Evolutionary conservation across 2,797 vertebrate species (phyloP).

Genomic region (Pseudopleuronectes americanus): DNA sequence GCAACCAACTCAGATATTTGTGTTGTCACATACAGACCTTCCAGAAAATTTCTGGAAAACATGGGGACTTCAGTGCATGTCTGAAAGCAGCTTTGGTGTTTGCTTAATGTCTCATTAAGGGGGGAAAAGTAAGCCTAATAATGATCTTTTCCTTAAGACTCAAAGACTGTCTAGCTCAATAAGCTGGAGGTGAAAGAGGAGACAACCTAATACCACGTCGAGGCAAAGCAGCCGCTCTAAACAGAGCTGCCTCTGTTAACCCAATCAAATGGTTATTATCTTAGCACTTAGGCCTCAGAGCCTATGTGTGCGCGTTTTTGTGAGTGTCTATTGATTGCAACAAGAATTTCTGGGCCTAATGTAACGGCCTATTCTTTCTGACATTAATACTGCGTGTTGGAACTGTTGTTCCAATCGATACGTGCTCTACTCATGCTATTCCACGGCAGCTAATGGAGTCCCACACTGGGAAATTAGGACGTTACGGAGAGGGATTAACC

Average conservation of each 20-base stretch:
- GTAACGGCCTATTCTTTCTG: conserved; percentile 65
- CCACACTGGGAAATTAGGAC: conserved; percentile 58
- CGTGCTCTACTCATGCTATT: conserved; percentile 50
- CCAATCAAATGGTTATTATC: conserved; percentile 76
- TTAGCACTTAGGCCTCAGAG: conserved; percentile 62
- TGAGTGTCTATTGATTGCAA: conserved; percentile 63
- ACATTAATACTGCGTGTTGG: conserved; percentile 64
- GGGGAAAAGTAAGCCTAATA: conserved; percentile 18
- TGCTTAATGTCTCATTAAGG: conserved; percentile 19
- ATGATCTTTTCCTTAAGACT: conserved; percentile 15
- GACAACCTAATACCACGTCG: conserved; percentile 53
- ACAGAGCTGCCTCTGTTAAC: conserved; percentile 74
- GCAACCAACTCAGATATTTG: no score
- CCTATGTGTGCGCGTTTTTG: conserved; percentile 33
- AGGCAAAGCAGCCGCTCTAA: conserved; percentile 49
- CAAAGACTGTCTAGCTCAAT: conserved; percentile 36
- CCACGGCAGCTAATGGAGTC: conserved; percentile 68
- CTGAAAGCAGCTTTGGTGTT: not conserved
- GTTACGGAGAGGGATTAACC: conserved; percentile 28
- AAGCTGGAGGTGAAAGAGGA: conserved; percentile 63
- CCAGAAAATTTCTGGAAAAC: no score
- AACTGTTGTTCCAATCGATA: conserved; percentile 61
- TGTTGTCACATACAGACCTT: no score
- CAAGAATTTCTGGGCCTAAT: conserved; percentile 66
- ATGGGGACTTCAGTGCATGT: no score